Conservation (phyloP, 2,797 vertebrate species). For the Girardinus metallicus region DNA sequence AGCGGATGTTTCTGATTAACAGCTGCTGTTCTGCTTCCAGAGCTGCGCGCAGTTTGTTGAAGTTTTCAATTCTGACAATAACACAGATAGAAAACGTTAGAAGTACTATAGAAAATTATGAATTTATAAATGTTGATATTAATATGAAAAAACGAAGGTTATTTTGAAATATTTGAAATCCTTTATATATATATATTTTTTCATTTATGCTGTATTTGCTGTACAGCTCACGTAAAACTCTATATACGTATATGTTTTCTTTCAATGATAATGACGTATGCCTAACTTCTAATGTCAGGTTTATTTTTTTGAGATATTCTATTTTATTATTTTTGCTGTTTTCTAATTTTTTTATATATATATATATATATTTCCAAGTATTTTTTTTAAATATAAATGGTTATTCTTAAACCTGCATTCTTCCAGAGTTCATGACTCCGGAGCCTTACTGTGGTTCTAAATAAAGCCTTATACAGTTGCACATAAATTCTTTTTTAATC, state of each 20-base stretch:
- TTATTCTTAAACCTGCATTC: neutral
- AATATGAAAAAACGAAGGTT: neutral
- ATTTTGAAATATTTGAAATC: neutral
- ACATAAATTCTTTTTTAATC: neutral
- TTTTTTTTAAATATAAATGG: neutral
- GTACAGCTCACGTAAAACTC: neutral
- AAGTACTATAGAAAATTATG: neutral
- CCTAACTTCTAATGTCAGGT: neutral
- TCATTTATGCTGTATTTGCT: neutral
- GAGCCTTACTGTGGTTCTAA: neutral
- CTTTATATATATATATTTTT: no score
- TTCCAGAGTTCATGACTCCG: neutral
- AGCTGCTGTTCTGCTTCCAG: neutral
- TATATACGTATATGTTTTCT: neutral
- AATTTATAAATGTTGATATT: neutral
- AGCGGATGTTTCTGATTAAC: slow-evolving; percentile 20
- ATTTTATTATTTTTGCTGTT: neutral
- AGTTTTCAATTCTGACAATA: neutral
- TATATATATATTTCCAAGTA: neutral
- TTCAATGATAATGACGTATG: neutral
- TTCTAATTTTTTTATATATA: neutral
- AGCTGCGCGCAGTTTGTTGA: neutral
- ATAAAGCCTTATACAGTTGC: neutral
- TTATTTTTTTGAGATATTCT: neutral
- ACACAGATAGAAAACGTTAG: neutral